Base-by-base conservation (phyloP, 2,797 vertebrate genomes). In the Ceyx erithaca region DNA sequence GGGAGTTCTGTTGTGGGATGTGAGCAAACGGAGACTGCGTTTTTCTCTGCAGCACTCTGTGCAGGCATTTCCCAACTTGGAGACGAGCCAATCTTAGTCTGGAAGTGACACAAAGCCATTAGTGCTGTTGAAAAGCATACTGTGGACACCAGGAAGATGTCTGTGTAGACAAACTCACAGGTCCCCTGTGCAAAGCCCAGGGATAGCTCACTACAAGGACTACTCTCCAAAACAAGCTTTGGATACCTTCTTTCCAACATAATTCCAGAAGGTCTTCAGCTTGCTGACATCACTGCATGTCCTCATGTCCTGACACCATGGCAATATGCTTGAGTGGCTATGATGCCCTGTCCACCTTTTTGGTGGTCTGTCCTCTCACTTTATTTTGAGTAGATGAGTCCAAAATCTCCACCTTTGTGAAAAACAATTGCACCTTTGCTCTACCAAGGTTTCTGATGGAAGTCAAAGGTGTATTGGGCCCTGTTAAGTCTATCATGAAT, bases 1-100 rank as follows among this genome's bases (percentile, higher is more conserved):
- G 66, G 62, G 57, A 92, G 52, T n/a, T 13, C 55, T 90, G 55
- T 55, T 64, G 61, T 79, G 72, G 66, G 86, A 89, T 62, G 85
- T 55, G 68, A 92, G 46, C 86, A 95, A 83, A 84, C 62, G 86
- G 80, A 80, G 67, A 30, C 55, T 30, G 43, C 0, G 0, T 37
- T 90, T 82, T 66, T 48, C 72, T 82, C 71, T 89, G 75, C 85
- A 85, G 93, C 64, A 7, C 1, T 30, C 79, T 80, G 57, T 31
- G 68, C 81, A 93, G 68, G 49, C 71, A 80, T 68, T 95, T 87
- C 54, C 69, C 81, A 67, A 0, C 16, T 51, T 94, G 92, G 92
- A 92, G 25, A 77, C 21, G 33, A 80, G 86, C 92, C 95, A 96
- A 40, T 10, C 54, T 66, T 22, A 22, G 23, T 26, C 75, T 94